A percentile compares a stretch with the other conserved stretches of the same genome.
These are phyloP conservation scores for Oscheius sp. DNA, from an alignment of 2,888 invertebrate genomes.

Conservation along the genomic window DNA sequence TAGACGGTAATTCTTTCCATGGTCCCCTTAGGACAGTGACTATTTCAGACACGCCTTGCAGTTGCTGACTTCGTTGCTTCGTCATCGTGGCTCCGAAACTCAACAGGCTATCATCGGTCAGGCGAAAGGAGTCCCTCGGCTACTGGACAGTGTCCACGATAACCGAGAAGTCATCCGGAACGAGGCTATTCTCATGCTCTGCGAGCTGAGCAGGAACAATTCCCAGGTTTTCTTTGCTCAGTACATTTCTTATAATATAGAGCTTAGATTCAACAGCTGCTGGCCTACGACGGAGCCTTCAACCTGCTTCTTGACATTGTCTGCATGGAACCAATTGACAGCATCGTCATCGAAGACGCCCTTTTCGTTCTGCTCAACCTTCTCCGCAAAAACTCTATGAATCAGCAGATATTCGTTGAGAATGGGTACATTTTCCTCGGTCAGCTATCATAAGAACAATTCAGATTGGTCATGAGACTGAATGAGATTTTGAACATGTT, in stretches of 20 bases:
- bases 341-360: constrained; percentile 98
- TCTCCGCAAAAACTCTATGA: constrained; percentile 92
- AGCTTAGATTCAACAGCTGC: constrained; percentile 92
- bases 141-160: constrained; percentile 95
- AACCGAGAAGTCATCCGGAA: constrained; percentile 78
- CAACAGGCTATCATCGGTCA: constrained; percentile 77
- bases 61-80: constrained; percentile 86
- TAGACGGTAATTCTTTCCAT: constrained; percentile 51
- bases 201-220: constrained; percentile 91
- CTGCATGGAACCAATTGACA: constrained; percentile 85
- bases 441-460: constrained; percentile 18
- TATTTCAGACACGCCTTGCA: constrained; percentile 57
- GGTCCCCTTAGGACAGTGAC: constrained; percentile 3
- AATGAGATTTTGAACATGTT: constrained; percentile 82
- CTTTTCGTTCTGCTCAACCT: constrained; percentile 90
- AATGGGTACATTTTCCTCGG: constrained; percentile 45
- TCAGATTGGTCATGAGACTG: constrained; percentile 90
- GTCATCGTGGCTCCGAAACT: constrained; percentile 80
- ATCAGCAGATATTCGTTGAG: constrained; percentile 98
- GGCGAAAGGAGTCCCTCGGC: constrained; percentile 91
- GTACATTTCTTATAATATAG: constrained; percentile 79
- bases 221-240: constrained; percentile 83
- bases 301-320: constrained; percentile 94
- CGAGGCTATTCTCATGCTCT: constrained; percentile 86
- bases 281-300: constrained; percentile 98